Evolutionary conservation across 2,113 vertebrate genomes (phyloP).

Genomic region (Picathartes gymnocephalus): DNA sequence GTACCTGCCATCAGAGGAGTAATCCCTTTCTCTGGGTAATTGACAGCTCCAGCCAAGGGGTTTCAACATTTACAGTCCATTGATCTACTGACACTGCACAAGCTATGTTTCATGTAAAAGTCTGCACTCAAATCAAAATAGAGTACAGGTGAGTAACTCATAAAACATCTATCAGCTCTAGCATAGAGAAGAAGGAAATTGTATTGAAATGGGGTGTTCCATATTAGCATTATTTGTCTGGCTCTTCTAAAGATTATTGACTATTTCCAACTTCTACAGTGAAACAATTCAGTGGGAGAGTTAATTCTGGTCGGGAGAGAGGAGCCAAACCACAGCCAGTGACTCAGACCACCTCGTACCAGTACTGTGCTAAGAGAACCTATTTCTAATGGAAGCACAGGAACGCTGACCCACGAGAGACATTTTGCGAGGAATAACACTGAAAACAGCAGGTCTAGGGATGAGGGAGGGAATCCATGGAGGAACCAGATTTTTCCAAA

Average conservation of each 20-base stretch:
- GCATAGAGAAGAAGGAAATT: background rate
- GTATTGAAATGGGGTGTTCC: background rate
- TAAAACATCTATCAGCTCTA: background rate
- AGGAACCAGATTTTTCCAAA: background rate
- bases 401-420: accelerated
- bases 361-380: background rate
- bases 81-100: background rate
- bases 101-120: background rate
- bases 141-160: background rate
- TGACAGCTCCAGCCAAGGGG: background rate
- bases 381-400: background rate
- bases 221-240: background rate
- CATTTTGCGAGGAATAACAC: background rate
- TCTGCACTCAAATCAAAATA: background rate
- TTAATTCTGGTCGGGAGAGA: background rate
- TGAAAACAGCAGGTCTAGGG: background rate
- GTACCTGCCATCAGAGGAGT: background rate
- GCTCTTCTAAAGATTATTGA: background rate
- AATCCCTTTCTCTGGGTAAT: background rate
- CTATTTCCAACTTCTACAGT: background rate
- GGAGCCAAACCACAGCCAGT: background rate
- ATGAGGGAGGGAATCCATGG: background rate
- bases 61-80: background rate
- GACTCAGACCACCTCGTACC: background rate
- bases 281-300: background rate